phyloP scores from a whole-genome alignment of 2,113 vertebrate species.

The Mustelus asterias region DNA sequence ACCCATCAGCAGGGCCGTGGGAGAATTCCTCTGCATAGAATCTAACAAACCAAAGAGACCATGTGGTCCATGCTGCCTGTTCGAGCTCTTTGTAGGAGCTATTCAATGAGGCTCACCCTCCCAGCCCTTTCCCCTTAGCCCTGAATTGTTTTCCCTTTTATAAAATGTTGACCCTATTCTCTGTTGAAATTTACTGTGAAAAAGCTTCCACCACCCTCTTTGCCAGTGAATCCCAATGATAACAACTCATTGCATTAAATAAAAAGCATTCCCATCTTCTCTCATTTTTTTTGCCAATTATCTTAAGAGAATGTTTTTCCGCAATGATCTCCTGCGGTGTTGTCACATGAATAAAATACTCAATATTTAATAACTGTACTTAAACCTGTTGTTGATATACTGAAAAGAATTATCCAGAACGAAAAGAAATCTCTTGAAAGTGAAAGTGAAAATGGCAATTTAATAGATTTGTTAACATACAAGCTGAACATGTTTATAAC shows the following conservation, averaged over 20 bases:
- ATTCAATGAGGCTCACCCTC: not conserved
- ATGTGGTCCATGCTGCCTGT: not conserved
- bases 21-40: not conserved
- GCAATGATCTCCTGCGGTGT: not conserved
- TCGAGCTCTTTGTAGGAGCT: not conserved
- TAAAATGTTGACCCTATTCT: not conserved
- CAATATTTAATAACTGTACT: conserved; percentile 3
- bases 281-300: not conserved
- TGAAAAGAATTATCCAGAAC: not conserved
- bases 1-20: too few relatives aligned
- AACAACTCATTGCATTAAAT: not conserved
- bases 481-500: not conserved
- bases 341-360: not conserved
- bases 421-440: not conserved
- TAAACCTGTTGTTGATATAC: not conserved
- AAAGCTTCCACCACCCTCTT: not conserved
- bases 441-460: not conserved
- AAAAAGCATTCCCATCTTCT: not conserved
- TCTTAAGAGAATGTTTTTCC: not conserved
- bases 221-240: not conserved
- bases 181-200: not conserved
- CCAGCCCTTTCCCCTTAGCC: not conserved
- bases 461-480: not conserved
- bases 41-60: not conserved
- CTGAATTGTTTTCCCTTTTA: not conserved